phyloP scores from a whole-genome alignment of 1,140 invertebrate species.

The Paralvinella palmiformis region DNA sequence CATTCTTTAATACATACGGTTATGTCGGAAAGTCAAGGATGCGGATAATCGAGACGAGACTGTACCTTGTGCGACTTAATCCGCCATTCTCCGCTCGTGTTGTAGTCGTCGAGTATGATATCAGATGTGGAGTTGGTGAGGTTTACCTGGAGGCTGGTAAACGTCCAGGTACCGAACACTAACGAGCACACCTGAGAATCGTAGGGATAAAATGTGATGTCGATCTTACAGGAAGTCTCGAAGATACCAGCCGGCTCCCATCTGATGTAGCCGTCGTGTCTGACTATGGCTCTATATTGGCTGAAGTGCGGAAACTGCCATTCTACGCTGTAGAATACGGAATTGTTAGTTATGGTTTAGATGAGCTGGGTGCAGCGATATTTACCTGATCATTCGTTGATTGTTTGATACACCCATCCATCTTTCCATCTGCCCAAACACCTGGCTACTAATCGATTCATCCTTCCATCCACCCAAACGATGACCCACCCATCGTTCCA shows the following conservation, averaged over 20 bases:
- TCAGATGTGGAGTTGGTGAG: conserved; percentile 37
- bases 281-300: not conserved
- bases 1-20: not conserved
- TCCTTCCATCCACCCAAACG: no score
- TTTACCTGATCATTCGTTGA: no score
- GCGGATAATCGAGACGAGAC: not conserved
- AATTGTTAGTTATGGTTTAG: no score
- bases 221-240: conserved; percentile 29
- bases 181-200: conserved; percentile 18
- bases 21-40: no score
- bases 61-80: not conserved
- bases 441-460: no score
- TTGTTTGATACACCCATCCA: no score
- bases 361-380: no score
- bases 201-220: conserved; percentile 46
- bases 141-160: conserved; percentile 10
- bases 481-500: no score
- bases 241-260: conserved; percentile 13
- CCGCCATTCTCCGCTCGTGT: conserved; percentile 40
- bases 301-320: not conserved
- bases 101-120: conserved; percentile 35
- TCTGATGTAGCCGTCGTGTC: not conserved
- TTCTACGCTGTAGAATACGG: no score
- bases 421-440: no score
- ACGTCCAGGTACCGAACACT: conserved; percentile 9